Evolutionary conservation across 2,888 invertebrate genomes (phyloP).

Genomic region (Hipparchia sbordonii): DNA sequence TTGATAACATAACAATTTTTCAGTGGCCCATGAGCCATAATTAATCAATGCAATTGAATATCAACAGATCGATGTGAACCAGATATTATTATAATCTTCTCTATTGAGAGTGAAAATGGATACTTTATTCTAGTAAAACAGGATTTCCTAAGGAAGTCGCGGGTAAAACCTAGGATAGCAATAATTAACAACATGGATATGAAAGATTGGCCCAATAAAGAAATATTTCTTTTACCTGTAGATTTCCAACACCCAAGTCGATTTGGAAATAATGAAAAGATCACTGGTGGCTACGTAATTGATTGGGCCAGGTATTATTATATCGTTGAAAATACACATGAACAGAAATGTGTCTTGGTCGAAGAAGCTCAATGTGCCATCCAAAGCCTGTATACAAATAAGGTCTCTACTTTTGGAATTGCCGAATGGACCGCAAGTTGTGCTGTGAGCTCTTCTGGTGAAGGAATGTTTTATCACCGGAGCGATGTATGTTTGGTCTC

Average conservation of each 20-base stretch:
- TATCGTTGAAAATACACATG: constrained; percentile 90
- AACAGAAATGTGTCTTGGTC: constrained; percentile 96
- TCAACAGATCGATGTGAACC: no score
- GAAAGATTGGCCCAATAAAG: no score
- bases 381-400: constrained; percentile 94
- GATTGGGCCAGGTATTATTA: constrained; percentile 93
- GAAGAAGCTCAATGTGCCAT: constrained; percentile 94
- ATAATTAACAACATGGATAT: background rate
- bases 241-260: constrained; percentile 92
- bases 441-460: constrained; percentile 88
- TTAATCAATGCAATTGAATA: no score
- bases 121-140: no score
- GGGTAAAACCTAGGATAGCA: no score
- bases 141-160: no score
- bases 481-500: constrained; percentile 87
- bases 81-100: no score
- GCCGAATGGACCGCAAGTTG: constrained; percentile 94
- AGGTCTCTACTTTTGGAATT: constrained; percentile 92
- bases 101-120: no score
- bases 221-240: constrained; percentile 85
- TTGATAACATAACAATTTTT: no score
- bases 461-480: constrained; percentile 92
- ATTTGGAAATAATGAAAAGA: constrained; percentile 91
- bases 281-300: constrained; percentile 91
- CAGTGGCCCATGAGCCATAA: no score